These are phyloP conservation scores for Sycophila sp. DNA, from an alignment of 1,140 invertebrate genomes.

Conservation along the genomic window DNA sequence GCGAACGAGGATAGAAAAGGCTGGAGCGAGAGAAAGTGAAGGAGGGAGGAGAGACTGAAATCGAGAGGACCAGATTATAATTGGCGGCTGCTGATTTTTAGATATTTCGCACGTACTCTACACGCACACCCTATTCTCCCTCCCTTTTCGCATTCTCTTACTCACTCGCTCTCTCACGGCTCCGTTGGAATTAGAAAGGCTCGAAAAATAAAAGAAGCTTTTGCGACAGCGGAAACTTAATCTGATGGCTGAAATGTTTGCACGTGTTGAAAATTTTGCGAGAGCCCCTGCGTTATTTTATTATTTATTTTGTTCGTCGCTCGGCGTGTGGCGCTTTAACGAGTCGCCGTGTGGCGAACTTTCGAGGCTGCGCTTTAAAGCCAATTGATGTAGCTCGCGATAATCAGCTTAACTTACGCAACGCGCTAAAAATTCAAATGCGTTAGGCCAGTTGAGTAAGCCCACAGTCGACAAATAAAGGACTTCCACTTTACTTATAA, in stretches of 20 bases:
- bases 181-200: not conserved
- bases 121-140: not conserved
- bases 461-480: no score
- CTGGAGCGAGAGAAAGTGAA: constrained; percentile 24
- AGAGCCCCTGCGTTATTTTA: no score
- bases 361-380: no score
- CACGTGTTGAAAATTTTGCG: no score
- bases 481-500: no score
- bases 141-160: no score
- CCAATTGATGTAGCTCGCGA: not conserved
- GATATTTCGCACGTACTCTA: not conserved
- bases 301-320: no score
- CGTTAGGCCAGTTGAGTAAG: no score
- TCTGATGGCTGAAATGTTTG: constrained; percentile 9
- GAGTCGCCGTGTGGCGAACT: no score
- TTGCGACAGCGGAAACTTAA: not conserved
- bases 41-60: constrained; percentile 12
- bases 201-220: not conserved
- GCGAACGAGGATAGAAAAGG: constrained; percentile 26
- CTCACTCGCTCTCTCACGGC: not conserved
- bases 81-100: constrained; percentile 43
- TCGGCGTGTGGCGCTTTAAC: no score
- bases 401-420: not conserved
- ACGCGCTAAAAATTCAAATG: no score
- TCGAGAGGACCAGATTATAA: constrained; percentile 45